phyloP scores from a whole-genome alignment of 2,888 invertebrate species.

The Cyrtodaria siliqua region DNA sequence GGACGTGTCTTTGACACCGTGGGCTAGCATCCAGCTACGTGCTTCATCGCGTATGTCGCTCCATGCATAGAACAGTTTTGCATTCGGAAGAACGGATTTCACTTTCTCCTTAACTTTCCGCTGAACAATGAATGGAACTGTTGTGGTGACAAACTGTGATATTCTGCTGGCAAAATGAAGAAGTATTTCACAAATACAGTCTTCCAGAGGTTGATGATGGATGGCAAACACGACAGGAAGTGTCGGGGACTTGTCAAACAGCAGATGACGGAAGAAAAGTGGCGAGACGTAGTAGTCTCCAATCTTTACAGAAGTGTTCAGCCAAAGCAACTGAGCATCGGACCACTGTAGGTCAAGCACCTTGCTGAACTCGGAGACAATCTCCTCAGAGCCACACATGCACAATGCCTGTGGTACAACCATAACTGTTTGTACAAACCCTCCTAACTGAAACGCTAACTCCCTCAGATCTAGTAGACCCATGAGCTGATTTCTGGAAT shows the following conservation, averaged over 20 bases:
- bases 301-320: not conserved
- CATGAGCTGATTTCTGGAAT: not conserved
- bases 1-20: not conserved
- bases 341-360: slow-evolving; percentile 7
- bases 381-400: slow-evolving; percentile 14
- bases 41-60: slow-evolving; percentile 6
- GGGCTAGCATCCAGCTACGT: not conserved
- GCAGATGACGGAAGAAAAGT: slow-evolving; percentile 19
- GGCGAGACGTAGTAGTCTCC: slow-evolving; percentile 16
- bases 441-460: slow-evolving; percentile 10
- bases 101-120: slow-evolving; percentile 5
- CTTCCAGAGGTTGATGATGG: slow-evolving; percentile 10
- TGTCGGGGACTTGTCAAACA: slow-evolving; percentile 17
- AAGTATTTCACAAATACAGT: slow-evolving; percentile 6
- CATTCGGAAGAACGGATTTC: not conserved
- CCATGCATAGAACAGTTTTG: slow-evolving; percentile 18
- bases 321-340: slow-evolving; percentile 14
- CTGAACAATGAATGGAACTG: slow-evolving; percentile 5
- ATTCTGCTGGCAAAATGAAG: slow-evolving; percentile 1
- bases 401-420: slow-evolving; percentile 17
- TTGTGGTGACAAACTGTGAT: not conserved
- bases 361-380: slow-evolving; percentile 12
- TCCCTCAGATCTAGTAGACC: slow-evolving; percentile 14
- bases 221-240: slow-evolving; percentile 21
- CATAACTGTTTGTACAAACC: slow-evolving; percentile 14